Conservation (phyloP, 2,797 vertebrate species). For the Kryptolebias ocellatus region DNA sequence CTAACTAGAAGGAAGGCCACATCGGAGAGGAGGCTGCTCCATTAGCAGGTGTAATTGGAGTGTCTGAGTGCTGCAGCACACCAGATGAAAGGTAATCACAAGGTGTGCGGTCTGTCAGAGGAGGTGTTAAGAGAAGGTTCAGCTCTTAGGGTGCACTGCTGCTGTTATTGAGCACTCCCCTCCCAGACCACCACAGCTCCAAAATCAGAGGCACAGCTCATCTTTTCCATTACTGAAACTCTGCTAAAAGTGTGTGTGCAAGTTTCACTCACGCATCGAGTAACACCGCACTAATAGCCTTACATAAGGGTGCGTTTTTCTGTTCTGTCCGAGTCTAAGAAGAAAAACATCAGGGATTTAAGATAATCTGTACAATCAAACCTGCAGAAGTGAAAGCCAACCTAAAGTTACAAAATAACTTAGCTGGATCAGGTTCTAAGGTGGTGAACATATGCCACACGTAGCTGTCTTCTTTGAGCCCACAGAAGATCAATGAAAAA, state of each 20-base stretch:
- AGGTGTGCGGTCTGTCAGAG: conserved; percentile 56
- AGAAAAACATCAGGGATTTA: background rate
- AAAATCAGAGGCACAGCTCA: conserved; percentile 20
- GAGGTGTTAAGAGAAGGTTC: conserved; percentile 57
- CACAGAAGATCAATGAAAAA: too few species aligned
- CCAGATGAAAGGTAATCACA: conserved; percentile 66
- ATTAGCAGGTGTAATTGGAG: conserved; percentile 69
- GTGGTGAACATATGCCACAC: background rate
- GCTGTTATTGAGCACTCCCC: conserved; percentile 26
- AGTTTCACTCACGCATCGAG: conserved; percentile 12
- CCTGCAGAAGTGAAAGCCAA: background rate
- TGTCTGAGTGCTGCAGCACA: conserved; percentile 45
- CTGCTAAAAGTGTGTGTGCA: background rate
- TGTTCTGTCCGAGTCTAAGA: background rate
- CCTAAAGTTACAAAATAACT: too few species aligned
- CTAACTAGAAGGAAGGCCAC: conserved; percentile 26
- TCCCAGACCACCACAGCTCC: conserved; percentile 28
- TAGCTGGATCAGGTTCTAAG: background rate
- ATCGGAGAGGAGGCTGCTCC: conserved; percentile 48
- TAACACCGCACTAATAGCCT: conserved; percentile 4
- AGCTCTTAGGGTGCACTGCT: conserved; percentile 24
- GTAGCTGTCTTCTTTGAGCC: too few species aligned
- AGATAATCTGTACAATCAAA: background rate
- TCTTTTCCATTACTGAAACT: conserved; percentile 21
- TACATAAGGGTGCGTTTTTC: background rate